Evolutionary conservation across 2,797 vertebrate species (phyloP).

Genomic region (Sternotherus odoratus): DNA sequence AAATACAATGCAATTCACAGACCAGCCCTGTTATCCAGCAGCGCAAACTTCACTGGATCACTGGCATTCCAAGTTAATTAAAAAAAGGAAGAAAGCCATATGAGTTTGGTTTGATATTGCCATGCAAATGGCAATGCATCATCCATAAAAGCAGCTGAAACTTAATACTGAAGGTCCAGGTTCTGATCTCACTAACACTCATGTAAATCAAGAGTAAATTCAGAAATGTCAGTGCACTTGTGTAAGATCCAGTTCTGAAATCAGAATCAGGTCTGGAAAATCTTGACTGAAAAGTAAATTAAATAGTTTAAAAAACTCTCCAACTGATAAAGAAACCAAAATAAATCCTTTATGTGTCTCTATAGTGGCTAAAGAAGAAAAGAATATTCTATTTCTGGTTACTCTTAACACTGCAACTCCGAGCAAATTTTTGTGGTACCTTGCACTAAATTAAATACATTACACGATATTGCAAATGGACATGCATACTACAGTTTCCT

Average conservation of each 20-base stretch:
- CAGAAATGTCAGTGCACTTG: neutral
- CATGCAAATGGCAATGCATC: slow-evolving; percentile 66
- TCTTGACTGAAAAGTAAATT: slow-evolving; percentile 22
- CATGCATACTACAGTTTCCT: neutral
- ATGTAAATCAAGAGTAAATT: neutral
- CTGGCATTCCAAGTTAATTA: slow-evolving; percentile 78
- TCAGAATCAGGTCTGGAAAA: neutral
- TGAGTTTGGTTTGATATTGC: slow-evolving; percentile 72
- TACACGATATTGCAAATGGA: neutral
- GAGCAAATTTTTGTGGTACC: neutral
- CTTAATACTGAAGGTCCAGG: slow-evolving; percentile 9
- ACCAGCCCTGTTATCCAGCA: slow-evolving; percentile 77
- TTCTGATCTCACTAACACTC: slow-evolving; percentile 4
- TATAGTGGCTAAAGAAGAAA: slow-evolving; percentile 37
- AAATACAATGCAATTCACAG: slow-evolving; percentile 77
- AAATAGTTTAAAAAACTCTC: slow-evolving; percentile 5
- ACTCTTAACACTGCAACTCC: slow-evolving; percentile 15
- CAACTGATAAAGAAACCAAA: neutral
- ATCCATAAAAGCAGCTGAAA: slow-evolving; percentile 54
- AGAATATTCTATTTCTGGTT: slow-evolving; percentile 12
- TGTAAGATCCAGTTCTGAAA: neutral
- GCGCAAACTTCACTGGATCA: slow-evolving; percentile 74
- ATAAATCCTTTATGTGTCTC: neutral
- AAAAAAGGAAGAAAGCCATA: slow-evolving; percentile 70
- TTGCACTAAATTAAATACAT: neutral